Percentiles rank a stretch among this genome's conserved stretches.
Conservation (phyloP, 2,797 vertebrate genomes). For the Takifugu ocellatus region DNA sequence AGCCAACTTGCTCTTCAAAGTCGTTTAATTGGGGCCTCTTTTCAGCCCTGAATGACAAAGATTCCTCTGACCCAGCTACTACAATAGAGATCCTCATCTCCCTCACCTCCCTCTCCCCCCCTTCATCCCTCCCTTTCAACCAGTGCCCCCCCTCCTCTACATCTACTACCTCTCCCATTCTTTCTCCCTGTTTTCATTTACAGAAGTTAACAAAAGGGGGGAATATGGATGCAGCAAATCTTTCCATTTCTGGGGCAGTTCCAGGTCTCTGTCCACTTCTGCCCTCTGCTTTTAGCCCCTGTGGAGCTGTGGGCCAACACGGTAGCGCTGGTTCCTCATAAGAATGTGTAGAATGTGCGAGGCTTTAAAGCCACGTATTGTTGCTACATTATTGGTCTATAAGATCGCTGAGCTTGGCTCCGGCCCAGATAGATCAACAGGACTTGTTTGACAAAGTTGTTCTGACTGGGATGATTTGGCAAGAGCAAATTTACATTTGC, state of each 20-base stretch:
- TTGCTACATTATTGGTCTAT: neutral
- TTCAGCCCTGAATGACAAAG: slow-evolving; percentile 70
- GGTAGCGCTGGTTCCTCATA: slow-evolving; percentile 1
- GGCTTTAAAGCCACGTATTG: slow-evolving; percentile 14
- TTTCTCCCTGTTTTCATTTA: slow-evolving; percentile 60
- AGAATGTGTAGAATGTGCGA: neutral
- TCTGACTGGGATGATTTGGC: no score
- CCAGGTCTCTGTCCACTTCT: no score
- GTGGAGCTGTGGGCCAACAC: slow-evolving; percentile 17
- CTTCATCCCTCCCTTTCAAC: slow-evolving; percentile 35
- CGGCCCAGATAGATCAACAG: slow-evolving; percentile 2
- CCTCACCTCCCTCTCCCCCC: slow-evolving; percentile 25
- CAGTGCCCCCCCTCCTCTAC: slow-evolving; percentile 8
- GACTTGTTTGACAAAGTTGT: neutral
- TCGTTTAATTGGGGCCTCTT: slow-evolving; percentile 88
- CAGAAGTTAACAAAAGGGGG: slow-evolving; percentile 29
- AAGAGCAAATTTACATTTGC: no score
- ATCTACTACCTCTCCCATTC: slow-evolving; percentile 35
- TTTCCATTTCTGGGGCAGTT: no score
- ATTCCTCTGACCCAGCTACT: slow-evolving; percentile 68
- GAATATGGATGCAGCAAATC: slow-evolving; percentile 4
- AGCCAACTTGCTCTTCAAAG: slow-evolving; percentile 75
- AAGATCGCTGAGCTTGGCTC: neutral
- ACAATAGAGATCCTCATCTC: slow-evolving; percentile 53
- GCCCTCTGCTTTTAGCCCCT: neutral